These are phyloP conservation scores for Scaptomyza reducta DNA, from an alignment of 2,888 invertebrate species.

Conservation along the genomic window DNA sequence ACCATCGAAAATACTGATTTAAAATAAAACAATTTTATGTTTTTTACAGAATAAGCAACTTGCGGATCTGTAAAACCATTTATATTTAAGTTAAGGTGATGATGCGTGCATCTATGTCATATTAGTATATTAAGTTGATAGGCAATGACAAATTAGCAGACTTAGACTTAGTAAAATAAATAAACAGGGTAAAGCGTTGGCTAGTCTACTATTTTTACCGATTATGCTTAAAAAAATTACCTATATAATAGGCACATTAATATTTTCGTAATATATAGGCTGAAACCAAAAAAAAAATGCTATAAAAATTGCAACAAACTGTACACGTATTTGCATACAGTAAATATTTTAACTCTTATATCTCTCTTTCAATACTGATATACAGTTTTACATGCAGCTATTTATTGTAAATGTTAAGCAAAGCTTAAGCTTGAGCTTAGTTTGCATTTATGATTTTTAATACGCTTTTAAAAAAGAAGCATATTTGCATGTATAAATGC, in stretches of 20 bases:
- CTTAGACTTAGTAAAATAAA: background rate
- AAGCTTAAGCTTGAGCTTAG: background rate
- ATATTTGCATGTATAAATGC: background rate
- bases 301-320: constrained; percentile 25
- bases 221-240: constrained; percentile 19
- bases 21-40: too few species aligned
- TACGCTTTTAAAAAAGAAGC: background rate
- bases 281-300: constrained; percentile 5
- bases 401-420: constrained; percentile 7
- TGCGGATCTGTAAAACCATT: background rate
- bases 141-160: background rate
- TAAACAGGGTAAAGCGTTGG: background rate
- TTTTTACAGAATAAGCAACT: background rate
- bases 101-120: background rate
- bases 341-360: background rate
- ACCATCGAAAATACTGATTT: background rate
- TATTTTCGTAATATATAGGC: constrained; percentile 18
- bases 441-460: constrained; percentile 1
- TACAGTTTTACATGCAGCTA: constrained; percentile 13
- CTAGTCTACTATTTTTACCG: background rate
- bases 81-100: background rate
- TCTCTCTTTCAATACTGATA: constrained; percentile 7
- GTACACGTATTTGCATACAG: constrained; percentile 9
- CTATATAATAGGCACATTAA: constrained; percentile 44
- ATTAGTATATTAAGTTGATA: background rate